Percentiles rank a stretch among this genome's conserved stretches.
Evolutionary conservation across 2,797 vertebrate genomes (phyloP).

Genomic region (Catamblyrhynchus diadema): DNA sequence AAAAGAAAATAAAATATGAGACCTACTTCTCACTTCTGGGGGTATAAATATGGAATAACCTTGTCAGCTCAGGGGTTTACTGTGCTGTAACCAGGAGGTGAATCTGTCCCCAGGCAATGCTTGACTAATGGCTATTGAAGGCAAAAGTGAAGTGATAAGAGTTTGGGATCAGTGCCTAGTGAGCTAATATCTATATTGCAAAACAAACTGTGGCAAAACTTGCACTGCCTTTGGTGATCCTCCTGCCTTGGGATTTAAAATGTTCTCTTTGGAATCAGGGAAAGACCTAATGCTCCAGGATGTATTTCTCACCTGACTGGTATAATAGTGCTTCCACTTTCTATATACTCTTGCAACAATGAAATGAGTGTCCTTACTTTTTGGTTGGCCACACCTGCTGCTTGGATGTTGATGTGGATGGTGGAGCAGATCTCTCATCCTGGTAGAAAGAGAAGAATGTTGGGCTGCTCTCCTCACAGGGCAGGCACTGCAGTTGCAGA

Average conservation of each 20-base stretch:
- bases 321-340: background rate
- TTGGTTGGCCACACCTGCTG: accelerated
- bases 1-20: background rate
- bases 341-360: background rate
- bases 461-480: background rate
- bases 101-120: background rate
- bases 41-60: background rate
- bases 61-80: background rate
- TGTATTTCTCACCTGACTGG: background rate
- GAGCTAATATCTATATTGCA: background rate
- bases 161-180: background rate
- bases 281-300: background rate
- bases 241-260: background rate
- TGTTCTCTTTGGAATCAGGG: background rate
- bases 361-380: background rate
- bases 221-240: background rate
- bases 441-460: background rate
- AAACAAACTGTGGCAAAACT: background rate
- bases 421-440: background rate
- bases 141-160: background rate
- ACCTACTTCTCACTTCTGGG: background rate
- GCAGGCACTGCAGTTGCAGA: background rate
- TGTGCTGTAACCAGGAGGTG: background rate
- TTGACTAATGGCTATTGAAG: background rate
- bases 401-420: background rate